Evolutionary conservation across 2,113 vertebrate genomes (phyloP).

Genomic region (Scopus umbretta): DNA sequence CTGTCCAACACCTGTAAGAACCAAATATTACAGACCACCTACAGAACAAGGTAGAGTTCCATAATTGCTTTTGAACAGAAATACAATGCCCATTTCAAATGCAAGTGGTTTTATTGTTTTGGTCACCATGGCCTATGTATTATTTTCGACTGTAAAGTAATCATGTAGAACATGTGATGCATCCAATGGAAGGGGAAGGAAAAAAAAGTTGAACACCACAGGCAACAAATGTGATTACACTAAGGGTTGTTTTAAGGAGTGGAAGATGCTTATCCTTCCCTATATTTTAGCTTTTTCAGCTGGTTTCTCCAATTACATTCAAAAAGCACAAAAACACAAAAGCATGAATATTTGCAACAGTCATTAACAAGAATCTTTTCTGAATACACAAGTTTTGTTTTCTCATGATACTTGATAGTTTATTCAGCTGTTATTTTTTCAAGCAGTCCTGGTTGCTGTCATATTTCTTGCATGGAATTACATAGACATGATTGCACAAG

Average conservation of each 20-base stretch:
- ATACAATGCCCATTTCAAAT: neutral
- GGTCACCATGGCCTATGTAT: neutral
- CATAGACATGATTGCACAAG: neutral
- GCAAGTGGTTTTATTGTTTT: neutral
- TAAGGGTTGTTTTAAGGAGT: neutral
- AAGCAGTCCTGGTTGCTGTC: neutral
- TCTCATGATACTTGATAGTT: neutral
- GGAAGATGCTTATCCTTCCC: neutral
- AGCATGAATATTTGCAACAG: neutral
- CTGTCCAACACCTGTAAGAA: neutral
- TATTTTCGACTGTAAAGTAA: neutral
- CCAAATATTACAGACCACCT: neutral
- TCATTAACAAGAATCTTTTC: neutral
- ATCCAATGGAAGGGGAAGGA: neutral
- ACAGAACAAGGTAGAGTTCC: neutral
- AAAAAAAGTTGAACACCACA: neutral
- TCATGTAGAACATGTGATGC: neutral
- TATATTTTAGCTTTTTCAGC: neutral
- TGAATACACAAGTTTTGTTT: neutral
- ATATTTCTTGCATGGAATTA: neutral
- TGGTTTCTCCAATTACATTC: neutral
- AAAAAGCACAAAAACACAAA: neutral
- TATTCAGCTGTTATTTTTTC: neutral
- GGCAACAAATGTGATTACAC: neutral
- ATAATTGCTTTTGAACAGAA: neutral